Conservation (phyloP, 2,797 vertebrate species). For the Harpagifer antarcticus region DNA sequence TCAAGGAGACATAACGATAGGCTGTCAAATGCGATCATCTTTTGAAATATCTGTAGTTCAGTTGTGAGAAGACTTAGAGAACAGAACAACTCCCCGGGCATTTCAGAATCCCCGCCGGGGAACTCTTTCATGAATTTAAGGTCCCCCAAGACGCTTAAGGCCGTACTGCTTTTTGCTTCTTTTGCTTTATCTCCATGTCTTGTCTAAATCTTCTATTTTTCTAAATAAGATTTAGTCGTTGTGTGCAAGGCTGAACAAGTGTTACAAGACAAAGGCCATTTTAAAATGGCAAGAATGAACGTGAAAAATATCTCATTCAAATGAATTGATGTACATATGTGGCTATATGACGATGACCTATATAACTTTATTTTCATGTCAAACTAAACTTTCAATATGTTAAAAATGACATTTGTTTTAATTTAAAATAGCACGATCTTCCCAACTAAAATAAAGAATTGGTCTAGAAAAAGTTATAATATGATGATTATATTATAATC, state of each 20-base stretch:
- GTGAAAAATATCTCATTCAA: not conserved
- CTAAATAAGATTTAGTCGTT: constrained; percentile 8
- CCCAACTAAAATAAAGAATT: no score
- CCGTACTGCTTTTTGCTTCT: constrained; percentile 15
- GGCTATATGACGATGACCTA: not conserved
- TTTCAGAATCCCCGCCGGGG: constrained; percentile 27
- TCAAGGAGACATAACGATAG: constrained; percentile 36
- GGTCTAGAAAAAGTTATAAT: no score
- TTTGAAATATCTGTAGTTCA: constrained; percentile 40
- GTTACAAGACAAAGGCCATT: not conserved
- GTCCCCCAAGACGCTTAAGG: constrained; percentile 41
- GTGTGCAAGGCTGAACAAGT: constrained; percentile 18
- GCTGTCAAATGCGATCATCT: constrained; percentile 45
- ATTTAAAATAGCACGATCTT: no score
- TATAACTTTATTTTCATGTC: no score
- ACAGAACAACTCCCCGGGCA: constrained; percentile 31
- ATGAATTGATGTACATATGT: not conserved
- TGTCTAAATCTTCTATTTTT: constrained; percentile 26
- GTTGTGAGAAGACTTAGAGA: constrained; percentile 46
- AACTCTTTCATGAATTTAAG: constrained; percentile 48
- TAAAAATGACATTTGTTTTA: no score
- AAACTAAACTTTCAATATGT: no score
- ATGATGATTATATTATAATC: no score
- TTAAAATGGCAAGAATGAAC: not conserved
- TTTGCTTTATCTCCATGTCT: constrained; percentile 8